phyloP scores from a whole-genome alignment of 2,888 invertebrate species.

The Frankliniella intonsa region DNA sequence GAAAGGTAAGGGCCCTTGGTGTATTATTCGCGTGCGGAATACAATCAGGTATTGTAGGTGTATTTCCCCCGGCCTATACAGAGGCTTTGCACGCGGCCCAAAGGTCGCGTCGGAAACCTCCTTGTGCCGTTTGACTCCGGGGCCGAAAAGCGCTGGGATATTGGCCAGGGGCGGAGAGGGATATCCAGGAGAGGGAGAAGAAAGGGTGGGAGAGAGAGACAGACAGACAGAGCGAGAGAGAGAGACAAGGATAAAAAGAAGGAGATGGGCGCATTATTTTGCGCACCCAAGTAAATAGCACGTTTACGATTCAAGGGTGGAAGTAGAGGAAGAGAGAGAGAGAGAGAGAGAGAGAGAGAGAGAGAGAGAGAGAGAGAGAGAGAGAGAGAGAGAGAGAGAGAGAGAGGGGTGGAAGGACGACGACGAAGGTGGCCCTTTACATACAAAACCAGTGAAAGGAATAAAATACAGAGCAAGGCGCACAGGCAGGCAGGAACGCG shows the following conservation, averaged over 20 bases:
- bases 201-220: not conserved
- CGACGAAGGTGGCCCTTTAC: not conserved
- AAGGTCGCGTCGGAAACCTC: not conserved
- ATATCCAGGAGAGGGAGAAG: not conserved
- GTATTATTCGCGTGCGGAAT: no score
- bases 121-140: not conserved
- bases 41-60: no score
- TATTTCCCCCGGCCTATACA: no score
- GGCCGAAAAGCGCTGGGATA: not conserved
- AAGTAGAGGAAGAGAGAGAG: not conserved
- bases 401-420: not conserved
- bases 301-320: not conserved
- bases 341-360: not conserved
- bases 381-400: not conserved
- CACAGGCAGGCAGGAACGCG: not conserved
- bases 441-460: constrained; percentile 21
- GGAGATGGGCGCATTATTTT: no score
- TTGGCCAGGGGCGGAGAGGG: not conserved
- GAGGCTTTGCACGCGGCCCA: no score
- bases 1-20: no score
- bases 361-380: not conserved
- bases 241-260: not conserved
- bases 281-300: no score
- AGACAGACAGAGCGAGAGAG: not conserved
- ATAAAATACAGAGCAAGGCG: constrained; percentile 17